Evolutionary conservation across 2,113 vertebrate genomes (phyloP).

Genomic region (Bungarus multicinctus): DNA sequence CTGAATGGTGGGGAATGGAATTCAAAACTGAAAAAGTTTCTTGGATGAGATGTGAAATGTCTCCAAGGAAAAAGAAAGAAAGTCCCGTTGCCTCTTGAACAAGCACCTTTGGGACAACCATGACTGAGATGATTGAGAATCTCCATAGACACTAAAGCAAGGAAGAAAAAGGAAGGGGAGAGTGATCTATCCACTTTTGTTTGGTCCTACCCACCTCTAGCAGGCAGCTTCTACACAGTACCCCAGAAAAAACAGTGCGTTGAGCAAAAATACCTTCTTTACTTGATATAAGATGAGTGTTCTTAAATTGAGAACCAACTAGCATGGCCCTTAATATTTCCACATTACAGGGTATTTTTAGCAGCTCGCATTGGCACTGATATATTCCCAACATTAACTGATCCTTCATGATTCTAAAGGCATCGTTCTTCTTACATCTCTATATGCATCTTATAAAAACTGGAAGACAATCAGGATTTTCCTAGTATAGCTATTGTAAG

Average conservation of each 20-base stretch:
- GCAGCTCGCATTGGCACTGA: not conserved
- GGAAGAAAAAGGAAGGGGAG: not conserved
- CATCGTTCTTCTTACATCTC: not conserved
- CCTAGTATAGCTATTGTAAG: not conserved
- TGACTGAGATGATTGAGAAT: not conserved
- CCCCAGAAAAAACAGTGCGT: not conserved
- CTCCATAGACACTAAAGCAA: not conserved
- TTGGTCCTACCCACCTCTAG: not conserved
- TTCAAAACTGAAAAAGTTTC: not conserved
- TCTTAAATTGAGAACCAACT: not conserved
- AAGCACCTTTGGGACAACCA: not conserved
- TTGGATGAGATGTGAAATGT: not conserved
- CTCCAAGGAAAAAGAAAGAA: not conserved
- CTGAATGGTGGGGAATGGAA: not conserved
- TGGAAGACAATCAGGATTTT: not conserved
- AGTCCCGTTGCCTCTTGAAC: not conserved
- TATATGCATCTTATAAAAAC: not conserved
- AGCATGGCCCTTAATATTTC: not conserved
- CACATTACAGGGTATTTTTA: not conserved
- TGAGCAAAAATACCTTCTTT: not conserved
- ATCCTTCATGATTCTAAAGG: not conserved
- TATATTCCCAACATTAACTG: not conserved
- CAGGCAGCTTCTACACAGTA: not conserved
- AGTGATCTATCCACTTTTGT: not conserved
- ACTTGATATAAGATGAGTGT: not conserved